These are phyloP conservation scores for Leptocoma aspasia DNA, from an alignment of 2,113 vertebrate genomes.

Conservation along the genomic window DNA sequence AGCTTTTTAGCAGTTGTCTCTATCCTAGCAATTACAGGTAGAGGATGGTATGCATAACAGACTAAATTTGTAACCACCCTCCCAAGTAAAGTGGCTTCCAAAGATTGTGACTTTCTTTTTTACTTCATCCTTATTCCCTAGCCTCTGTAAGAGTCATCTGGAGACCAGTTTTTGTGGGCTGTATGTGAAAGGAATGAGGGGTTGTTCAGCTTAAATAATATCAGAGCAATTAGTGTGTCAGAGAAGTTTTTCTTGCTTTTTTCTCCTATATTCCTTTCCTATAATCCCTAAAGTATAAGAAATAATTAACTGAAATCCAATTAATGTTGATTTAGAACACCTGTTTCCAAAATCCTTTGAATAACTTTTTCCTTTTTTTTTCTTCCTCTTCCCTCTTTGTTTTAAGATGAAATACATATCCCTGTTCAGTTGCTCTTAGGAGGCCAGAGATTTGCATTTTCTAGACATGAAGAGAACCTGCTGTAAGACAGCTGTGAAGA, in stretches of 20 bases:
- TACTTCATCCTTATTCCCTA: background rate
- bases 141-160: background rate
- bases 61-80: background rate
- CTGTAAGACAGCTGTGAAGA: conserved; percentile 68
- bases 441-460: conserved; percentile 71
- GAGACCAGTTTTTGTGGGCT: background rate
- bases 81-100: background rate
- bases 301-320: conserved; percentile 83
- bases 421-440: conserved; percentile 64
- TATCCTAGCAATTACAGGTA: background rate
- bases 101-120: background rate
- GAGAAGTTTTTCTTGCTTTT: conserved; percentile 58
- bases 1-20: background rate
- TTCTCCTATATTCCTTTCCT: conserved; percentile 40
- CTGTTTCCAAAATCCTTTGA: conserved; percentile 79
- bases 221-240: conserved; percentile 66
- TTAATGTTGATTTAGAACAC: conserved; percentile 79
- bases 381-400: conserved; percentile 60
- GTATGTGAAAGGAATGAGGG: background rate
- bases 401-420: conserved; percentile 78
- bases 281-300: conserved; percentile 72
- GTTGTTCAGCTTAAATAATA: conserved; percentile 56
- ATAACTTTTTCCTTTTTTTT: conserved; percentile 71
- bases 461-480: conserved; percentile 65
- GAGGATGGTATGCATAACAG: background rate